Evolutionary conservation across 1,140 invertebrate species (phyloP).

Genomic region (Parapsyche elsis): DNA sequence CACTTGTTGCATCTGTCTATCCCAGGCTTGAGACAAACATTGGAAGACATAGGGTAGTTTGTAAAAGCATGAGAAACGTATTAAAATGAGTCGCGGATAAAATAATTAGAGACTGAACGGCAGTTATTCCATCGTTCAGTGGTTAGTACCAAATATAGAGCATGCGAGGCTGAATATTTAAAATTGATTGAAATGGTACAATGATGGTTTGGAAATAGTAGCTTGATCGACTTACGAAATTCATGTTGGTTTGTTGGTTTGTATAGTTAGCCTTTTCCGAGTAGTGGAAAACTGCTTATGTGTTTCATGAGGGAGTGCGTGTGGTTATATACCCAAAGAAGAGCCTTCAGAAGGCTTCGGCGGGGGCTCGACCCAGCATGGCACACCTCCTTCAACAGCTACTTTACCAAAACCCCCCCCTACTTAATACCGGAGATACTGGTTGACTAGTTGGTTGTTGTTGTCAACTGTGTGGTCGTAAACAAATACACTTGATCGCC

Average conservation of each 20-base stretch:
- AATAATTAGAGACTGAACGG: too few species aligned
- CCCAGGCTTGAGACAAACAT: too few species aligned
- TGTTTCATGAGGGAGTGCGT: conserved; percentile 16
- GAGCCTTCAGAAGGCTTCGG: conserved; percentile 25
- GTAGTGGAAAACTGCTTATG: conserved; percentile 26
- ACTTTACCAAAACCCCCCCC: neutral
- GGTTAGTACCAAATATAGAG: too few species aligned
- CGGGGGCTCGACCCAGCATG: conserved; percentile 2
- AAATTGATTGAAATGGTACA: too few species aligned
- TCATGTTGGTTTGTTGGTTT: conserved; percentile 10
- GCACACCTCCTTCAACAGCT: conserved; percentile 5
- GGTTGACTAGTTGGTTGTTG: conserved; percentile 5
- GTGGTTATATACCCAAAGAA: conserved; percentile 19
- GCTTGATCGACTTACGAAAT: neutral
- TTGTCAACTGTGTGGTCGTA: neutral
- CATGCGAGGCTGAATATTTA: too few species aligned
- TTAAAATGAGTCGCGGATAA: too few species aligned
- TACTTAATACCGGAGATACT: neutral
- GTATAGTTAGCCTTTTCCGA: conserved; percentile 9
- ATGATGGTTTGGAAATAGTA: neutral
- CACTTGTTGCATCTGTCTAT: too few species aligned
- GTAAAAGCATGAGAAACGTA: too few species aligned
- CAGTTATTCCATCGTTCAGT: too few species aligned
- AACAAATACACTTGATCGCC: conserved; percentile 13
- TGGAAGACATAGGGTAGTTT: too few species aligned